Percentiles rank a stretch among this genome's conserved stretches.
Conservation (phyloP, 2,113 vertebrate genomes). For the Ptilonorhynchus violaceus region DNA sequence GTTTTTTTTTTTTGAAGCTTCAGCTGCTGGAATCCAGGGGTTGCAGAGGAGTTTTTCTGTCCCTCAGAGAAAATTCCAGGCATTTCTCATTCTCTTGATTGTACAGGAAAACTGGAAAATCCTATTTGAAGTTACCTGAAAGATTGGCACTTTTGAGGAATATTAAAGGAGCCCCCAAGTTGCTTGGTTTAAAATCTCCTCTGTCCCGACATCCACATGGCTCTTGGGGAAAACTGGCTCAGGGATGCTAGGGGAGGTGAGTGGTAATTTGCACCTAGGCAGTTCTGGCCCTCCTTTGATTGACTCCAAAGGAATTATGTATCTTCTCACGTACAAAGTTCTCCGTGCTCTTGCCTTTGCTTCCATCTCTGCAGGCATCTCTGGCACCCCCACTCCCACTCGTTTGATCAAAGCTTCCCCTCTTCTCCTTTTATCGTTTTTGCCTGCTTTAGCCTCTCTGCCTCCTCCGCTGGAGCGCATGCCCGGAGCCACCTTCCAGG, state of each 20-base stretch:
- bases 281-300: not conserved
- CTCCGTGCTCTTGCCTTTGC: not conserved
- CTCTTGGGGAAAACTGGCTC: not conserved
- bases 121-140: not conserved
- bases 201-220: not conserved
- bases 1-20: not conserved
- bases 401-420: slow-evolving; percentile 35
- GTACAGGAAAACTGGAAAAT: not conserved
- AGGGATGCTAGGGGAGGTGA: not conserved
- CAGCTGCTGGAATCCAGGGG: not conserved
- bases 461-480: not conserved
- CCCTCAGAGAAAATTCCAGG: not conserved
- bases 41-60: not conserved
- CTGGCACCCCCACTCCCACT: not conserved
- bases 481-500: not conserved
- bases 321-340: slow-evolving; percentile 20
- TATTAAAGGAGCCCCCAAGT: not conserved
- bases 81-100: not conserved
- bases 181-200: not conserved
- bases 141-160: not conserved
- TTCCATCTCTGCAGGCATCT: slow-evolving; percentile 28
- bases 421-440: slow-evolving; percentile 33
- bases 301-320: slow-evolving; percentile 27
- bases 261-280: not conserved
- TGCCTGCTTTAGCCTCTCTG: not conserved